Evolutionary conservation across 2,797 vertebrate genomes (phyloP), one percentile per base, ranked within the genome.

Genomic region (Dendrocincla tyrannina): DNA sequence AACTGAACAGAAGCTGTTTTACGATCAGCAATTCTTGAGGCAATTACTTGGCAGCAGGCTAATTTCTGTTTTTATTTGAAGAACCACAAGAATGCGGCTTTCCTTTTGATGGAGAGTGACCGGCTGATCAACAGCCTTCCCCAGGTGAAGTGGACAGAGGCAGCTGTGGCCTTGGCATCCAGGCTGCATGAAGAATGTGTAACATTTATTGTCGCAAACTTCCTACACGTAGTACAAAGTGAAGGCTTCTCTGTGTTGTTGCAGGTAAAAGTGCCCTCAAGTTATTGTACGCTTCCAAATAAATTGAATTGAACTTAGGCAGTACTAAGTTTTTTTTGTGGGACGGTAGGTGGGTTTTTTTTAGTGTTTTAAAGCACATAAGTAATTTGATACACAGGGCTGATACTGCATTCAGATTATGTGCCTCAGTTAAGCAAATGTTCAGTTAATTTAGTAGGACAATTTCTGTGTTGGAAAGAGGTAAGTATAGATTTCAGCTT

Each of bases 71-170:
- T 79, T 75, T 90, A 88, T 97, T 97, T 92, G 72, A 98, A 99
- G 99, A 99, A 97, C 88, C 97, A 98, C 81, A 98, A 98, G 97
- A 99, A 98, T 42, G 98, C 98, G 28, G 98, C 99, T 50, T 98
- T 97, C 55, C 96, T 98, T 94, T 97, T 99, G 93, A 99, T 98
- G 97, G 98, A 98, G 96, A 98, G 98, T 37, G 99, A 99, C 97
- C 98, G 98, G 89, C 97, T 99, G 79, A 98, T 99, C 85, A 97
- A 96, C 85, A 98, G 98, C 82, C 98, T 99, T 91, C 99, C 99
- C 37, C 99, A 98, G 93, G 99, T 99, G 78, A 99, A 99, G 95
- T 99, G 99, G 99, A 98, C 99, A 35, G 98, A 99, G 96, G 95
- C 98, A 91, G 98, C 98, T 79, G 85, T 97, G 92, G 95, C 88